Evolutionary conservation across 2,113 vertebrate genomes (phyloP), one percentile per base, ranked within the genome.

Genomic region (Phalacrocorax carbo): DNA sequence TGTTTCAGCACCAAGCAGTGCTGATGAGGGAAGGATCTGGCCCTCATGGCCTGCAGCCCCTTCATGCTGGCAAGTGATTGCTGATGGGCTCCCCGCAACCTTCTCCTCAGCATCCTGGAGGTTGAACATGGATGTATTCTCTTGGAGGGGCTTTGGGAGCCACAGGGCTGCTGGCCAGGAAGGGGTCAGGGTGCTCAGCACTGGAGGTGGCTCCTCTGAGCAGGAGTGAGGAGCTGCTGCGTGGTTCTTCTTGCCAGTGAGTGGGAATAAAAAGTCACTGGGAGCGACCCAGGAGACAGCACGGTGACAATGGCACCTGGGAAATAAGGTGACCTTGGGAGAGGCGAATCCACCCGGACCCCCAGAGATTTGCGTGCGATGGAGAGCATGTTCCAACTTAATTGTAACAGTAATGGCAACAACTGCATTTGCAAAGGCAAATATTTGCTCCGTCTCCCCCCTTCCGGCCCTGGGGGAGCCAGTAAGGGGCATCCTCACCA

Each of bases 291-390:
- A 3, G 30, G 29, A 40, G 36, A 64, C 61, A 75, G 29, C 40
- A 36, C 2, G 0, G 51, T 55, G 85, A 38, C 46, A 71, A 5
- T 27, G 11, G 55, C 46, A 44, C 32, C 9, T 0, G 1, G n/a
- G 42, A 55, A 42, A 57, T n/a, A 36, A 40, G 52, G 21, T 22
- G 23, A 22, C 52, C 32, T 78, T 6, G 3, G 51, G 57, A 58
- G 21, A 78, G 32, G 65, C 10, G 5, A 77, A 54, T 54, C 52
- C 17, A 29, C 23, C 38, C 46, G 34, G 16, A 34, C 13, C 29
- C 22, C 1, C 1, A 71, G 58, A 46, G 52, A 13, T 48, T 46
- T 58, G n/a, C 4, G 1, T n/a, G 69, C 0, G 5, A 32, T 27
- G 40, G 25, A 55, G 66, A 38, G 10, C 16, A 0, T 26, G 26